Base-by-base conservation (phyloP, 1,140 invertebrate species). In the Trichogramma pretiosum region DNA sequence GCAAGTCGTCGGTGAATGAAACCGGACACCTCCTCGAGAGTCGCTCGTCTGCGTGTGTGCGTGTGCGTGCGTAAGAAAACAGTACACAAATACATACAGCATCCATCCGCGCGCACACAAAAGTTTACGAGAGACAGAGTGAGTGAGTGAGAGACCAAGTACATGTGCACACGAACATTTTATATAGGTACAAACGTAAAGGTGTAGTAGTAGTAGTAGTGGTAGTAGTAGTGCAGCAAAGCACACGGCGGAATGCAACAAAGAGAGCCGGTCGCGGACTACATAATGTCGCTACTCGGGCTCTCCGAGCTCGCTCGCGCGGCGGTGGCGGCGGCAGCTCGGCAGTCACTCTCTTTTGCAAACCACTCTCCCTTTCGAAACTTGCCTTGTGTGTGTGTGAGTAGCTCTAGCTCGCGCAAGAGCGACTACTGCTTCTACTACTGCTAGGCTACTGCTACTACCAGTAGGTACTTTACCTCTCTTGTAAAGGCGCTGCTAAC, bases 1-100 rank as follows among this genome's bases (percentile, higher is more conserved):
- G 47, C 46, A 37, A 46, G 57, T 49, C 50, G 43, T 53, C 53
- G 51, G 56, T 63, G 58, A 67, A 67, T 62, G 64, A 63, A 67
- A 64, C 59, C 58, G 59, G 55, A 64, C 52, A 62, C 56, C 59
- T 55, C 47, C 51, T 36, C 53, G 53, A 40, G 52, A 48, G 33
- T 43, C 44, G 37, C 22, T 34, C 16, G 48, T 19, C 36, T 51
- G 52, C 17, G 48, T 35, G 13, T 32, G 46, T 48, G 46, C 38
- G 50, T 24, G 13, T 24, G 42, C 11, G 16, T 46, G 26, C 11
- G 16, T 32, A 16, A n/a, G n/a, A n/a, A n/a, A n/a, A n/a, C n/a
- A n/a, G n/a, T n/a, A n/a, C n/a, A n/a, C n/a, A n/a, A n/a, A n/a
- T n/a, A n/a, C n/a, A n/a, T n/a, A n/a, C n/a, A n/a, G n/a, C n/a